Evolutionary conservation across 2,888 invertebrate species (phyloP), one percentile per base, ranked within the genome.

Genomic region (Galerucella pusilla): DNA sequence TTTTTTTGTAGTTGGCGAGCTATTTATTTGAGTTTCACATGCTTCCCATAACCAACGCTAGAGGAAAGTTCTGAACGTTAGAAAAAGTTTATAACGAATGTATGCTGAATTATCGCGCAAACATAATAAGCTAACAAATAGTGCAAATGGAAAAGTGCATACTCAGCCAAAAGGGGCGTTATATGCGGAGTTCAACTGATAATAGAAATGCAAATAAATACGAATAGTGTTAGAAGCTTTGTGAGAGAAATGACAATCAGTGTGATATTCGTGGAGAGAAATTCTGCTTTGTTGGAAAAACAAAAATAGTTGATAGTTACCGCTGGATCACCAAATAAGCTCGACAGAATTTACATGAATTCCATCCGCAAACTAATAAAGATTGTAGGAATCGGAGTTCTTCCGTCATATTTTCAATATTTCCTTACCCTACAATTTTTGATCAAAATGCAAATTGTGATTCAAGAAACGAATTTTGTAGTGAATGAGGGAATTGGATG

Each of bases 21-120:
- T 68, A 16, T 68, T 57, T 57, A 35, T 68, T 68, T 59, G 59
- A 68, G 57, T 57, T 67, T 67, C 35, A 9, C 35, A n/a, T 63
- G 57, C 54, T 67, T 67, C 35, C 11, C 57, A 28, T 67, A 52
- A 49, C 28, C 57, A n/a, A 12, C n/a, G 14, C n/a, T 25, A 16
- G 20, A 54, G 54, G 52, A 54, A 67, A 59, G 59, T 42, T 57
- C 2, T n/a, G 35, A 59, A 57, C 42, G 57, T 42, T 35, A 68
- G 59, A 57, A 68, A 59, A 68, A 59, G 9, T 68, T 68, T 1
- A 35, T 35, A 35, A 35, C 7, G 35, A 35, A 35, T 35, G 7
- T 57, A 59, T 42, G 42, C 11, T 42, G n/a, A 68, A 57, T 57
- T 57, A 59, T 68, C 42, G 42, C 42, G 28, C 42, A 42, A 68